phyloP scores from a whole-genome alignment of 2,797 vertebrate genomes.

The Eulemur mongoz region DNA sequence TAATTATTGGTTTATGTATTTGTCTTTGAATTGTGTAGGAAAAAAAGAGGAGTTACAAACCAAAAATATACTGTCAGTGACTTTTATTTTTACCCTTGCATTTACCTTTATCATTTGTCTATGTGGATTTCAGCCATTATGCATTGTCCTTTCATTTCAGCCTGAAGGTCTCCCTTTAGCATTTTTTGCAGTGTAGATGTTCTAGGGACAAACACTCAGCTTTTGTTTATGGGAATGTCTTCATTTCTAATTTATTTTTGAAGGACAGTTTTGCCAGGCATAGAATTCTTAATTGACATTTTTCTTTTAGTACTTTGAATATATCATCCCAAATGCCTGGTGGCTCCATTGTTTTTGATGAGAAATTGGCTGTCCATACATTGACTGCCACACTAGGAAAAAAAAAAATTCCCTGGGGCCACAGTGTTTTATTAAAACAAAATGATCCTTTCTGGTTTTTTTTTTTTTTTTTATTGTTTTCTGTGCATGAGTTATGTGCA shows the following conservation, averaged over 20 bases:
- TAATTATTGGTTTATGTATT: neutral
- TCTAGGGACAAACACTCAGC: neutral
- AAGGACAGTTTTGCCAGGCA: neutral
- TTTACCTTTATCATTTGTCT: neutral
- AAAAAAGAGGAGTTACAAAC: neutral
- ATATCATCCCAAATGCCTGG: neutral
- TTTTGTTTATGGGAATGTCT: neutral
- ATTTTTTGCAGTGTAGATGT: neutral
- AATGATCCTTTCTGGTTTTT: too few species aligned
- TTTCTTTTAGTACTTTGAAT: neutral
- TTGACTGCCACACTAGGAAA: too few species aligned
- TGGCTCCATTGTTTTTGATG: neutral
- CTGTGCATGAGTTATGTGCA: too few species aligned
- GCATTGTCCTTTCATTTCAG: neutral
- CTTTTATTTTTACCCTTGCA: neutral
- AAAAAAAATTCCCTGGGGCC: too few species aligned
- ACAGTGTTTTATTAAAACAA: too few species aligned
- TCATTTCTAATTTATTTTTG: neutral
- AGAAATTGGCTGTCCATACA: neutral
- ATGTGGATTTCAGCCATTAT: neutral
- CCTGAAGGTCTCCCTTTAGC: neutral
- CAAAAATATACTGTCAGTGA: neutral
- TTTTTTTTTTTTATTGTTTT: too few species aligned
- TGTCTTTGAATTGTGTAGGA: neutral
- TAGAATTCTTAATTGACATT: neutral